These are phyloP conservation scores for Unio delphinus DNA, from an alignment of 2,888 invertebrate genomes.

Conservation along the genomic window DNA sequence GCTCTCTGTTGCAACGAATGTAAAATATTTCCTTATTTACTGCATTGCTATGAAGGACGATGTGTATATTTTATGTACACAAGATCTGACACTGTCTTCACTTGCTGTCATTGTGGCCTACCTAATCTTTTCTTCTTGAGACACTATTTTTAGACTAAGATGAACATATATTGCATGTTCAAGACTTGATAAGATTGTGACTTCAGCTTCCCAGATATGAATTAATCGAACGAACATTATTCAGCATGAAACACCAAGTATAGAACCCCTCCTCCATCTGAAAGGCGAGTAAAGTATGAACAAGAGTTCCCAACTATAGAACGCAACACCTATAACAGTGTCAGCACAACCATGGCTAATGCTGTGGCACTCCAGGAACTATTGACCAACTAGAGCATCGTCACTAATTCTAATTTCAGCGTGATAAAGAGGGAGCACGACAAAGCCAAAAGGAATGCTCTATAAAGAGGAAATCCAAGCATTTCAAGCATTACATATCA, in stretches of 20 bases:
- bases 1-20: too few species aligned
- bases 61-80: too few species aligned
- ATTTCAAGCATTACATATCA: too few species aligned
- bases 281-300: conserved; percentile 5
- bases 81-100: too few species aligned
- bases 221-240: conserved; percentile 10
- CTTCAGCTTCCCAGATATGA: conserved; percentile 16
- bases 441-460: too few species aligned
- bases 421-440: neutral
- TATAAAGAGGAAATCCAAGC: too few species aligned
- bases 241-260: conserved; percentile 9
- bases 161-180: neutral
- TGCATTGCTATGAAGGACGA: too few species aligned
- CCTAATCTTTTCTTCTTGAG: too few species aligned
- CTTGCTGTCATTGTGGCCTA: too few species aligned
- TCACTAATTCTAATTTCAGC: conserved; percentile 7
- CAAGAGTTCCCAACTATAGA: conserved; percentile 10
- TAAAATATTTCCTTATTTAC: too few species aligned
- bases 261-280: conserved; percentile 7
- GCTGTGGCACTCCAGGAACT: conserved; percentile 9
- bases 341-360: conserved; percentile 11
- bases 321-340: conserved; percentile 8
- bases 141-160: neutral
- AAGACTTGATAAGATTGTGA: neutral
- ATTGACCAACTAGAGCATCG: conserved; percentile 15